Evolutionary conservation across 2,888 invertebrate genomes (phyloP).

Genomic region (Asteroscopus sphinx): DNA sequence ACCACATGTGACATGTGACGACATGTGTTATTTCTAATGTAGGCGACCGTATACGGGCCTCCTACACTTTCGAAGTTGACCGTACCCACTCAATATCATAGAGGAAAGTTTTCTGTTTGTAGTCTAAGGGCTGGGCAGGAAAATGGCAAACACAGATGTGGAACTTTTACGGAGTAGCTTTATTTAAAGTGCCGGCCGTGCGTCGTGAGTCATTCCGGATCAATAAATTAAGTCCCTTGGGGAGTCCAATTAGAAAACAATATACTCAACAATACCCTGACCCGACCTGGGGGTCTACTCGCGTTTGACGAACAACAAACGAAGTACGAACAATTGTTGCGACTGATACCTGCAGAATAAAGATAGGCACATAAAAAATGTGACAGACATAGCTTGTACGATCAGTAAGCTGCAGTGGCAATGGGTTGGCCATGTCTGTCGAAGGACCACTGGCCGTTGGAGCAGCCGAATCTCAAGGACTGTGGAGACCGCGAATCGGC

Average conservation of each 20-base stretch:
- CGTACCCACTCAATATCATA: conserved; percentile 21
- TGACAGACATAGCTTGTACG: no score
- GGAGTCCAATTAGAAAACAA: conserved; percentile 24
- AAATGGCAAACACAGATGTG: conserved; percentile 30
- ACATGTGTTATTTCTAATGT: conserved; percentile 50
- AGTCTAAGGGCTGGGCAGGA: conserved; percentile 17
- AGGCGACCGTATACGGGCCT: conserved; percentile 29
- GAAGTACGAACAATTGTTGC: no score
- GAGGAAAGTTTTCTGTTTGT: conserved; percentile 35
- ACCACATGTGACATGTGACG: conserved; percentile 44
- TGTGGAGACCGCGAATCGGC: no score
- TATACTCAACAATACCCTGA: conserved; percentile 14
- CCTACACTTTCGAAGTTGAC: conserved; percentile 41
- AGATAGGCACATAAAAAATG: no score
- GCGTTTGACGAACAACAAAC: no score
- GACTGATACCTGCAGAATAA: no score
- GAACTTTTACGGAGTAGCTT: conserved; percentile 17
- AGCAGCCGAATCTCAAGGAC: no score
- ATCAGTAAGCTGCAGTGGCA: no score
- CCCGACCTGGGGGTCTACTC: conserved; percentile 1
- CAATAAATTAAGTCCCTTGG: conserved; percentile 23
- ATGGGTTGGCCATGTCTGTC: no score
- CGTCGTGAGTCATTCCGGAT: conserved; percentile 5
- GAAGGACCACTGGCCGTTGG: no score
- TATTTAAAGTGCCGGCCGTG: conserved; percentile 19